Conservation (phyloP, 2,113 vertebrate species). For the Mustelus asterias region DNA sequence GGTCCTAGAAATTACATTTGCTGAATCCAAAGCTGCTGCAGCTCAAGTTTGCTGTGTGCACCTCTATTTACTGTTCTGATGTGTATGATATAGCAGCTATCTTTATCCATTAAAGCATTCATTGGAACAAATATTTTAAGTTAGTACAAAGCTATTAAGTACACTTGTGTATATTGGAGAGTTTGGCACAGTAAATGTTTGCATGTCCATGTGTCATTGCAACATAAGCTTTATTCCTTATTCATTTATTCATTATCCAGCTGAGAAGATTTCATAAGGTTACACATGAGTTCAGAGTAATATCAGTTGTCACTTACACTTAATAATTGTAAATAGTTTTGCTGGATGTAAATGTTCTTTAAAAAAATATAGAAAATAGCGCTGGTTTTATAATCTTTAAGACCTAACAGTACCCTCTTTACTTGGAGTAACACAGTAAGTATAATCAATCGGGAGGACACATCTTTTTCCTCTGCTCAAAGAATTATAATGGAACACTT, state of each 20-base stretch:
- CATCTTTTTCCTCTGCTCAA: neutral
- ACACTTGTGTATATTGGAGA: neutral
- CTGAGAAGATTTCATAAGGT: neutral
- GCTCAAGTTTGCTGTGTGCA: constrained; percentile 42
- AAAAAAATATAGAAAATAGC: neutral
- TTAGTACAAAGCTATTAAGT: neutral
- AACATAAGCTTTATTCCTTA: constrained; percentile 18
- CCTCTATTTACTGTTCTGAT: neutral
- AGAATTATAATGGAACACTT: neutral
- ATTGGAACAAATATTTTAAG: neutral
- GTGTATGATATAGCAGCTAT: neutral
- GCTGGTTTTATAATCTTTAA: constrained; percentile 2
- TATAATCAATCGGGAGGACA: neutral
- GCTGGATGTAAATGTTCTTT: neutral
- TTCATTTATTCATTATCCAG: constrained; percentile 32
- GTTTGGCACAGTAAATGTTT: neutral
- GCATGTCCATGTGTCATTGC: neutral
- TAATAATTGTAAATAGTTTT: constrained; percentile 3
- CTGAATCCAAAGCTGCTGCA: constrained; percentile 39
- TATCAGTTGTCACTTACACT: neutral
- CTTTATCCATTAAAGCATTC: constrained; percentile 7
- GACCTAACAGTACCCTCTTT: neutral
- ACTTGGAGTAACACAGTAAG: neutral
- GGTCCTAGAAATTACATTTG: neutral
- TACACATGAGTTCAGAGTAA: neutral